These are phyloP conservation scores for Empis livida DNA, from an alignment of 2,888 invertebrate species.

Conservation along the genomic window DNA sequence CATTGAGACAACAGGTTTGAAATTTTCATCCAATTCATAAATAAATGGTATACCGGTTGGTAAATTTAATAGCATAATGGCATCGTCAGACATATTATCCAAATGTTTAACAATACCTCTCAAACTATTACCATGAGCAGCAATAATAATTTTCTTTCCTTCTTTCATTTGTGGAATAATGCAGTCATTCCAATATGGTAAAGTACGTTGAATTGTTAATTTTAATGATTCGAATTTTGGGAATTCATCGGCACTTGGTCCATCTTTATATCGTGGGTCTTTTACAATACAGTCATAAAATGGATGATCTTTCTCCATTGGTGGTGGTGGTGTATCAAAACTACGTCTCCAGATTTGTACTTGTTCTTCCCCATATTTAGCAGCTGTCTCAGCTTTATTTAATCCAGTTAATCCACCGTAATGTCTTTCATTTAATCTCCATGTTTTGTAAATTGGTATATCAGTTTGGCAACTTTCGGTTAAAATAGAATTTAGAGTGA, in stretches of 20 bases:
- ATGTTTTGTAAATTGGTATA: constrained; percentile 59
- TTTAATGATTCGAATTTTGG: constrained; percentile 78
- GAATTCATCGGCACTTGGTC: constrained; percentile 64
- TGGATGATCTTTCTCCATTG: constrained; percentile 65
- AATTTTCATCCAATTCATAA: constrained; percentile 61
- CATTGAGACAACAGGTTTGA: constrained; percentile 65
- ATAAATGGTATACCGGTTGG: constrained; percentile 75
- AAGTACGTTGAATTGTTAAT: constrained; percentile 66
- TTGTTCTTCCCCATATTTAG: constrained; percentile 76
- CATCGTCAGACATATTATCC: constrained; percentile 65
- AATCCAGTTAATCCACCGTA: constrained; percentile 82
- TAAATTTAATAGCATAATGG: constrained; percentile 64
- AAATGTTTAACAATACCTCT: constrained; percentile 81
- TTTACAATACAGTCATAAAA: constrained; percentile 68
- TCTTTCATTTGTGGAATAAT: constrained; percentile 63
- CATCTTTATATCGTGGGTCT: constrained; percentile 59
- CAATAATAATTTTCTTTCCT: constrained; percentile 71
- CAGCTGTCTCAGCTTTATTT: constrained; percentile 77
- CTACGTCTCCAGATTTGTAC: constrained; percentile 77
- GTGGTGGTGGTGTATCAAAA: constrained; percentile 72
- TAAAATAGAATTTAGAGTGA: constrained; percentile 57
- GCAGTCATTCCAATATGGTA: constrained; percentile 81
- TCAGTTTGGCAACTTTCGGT: constrained; percentile 54
- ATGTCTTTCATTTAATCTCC: constrained; percentile 80
- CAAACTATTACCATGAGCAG: constrained; percentile 79